phyloP scores from a whole-genome alignment of 2,113 vertebrate genomes.

The Peromyscus maniculatus region DNA sequence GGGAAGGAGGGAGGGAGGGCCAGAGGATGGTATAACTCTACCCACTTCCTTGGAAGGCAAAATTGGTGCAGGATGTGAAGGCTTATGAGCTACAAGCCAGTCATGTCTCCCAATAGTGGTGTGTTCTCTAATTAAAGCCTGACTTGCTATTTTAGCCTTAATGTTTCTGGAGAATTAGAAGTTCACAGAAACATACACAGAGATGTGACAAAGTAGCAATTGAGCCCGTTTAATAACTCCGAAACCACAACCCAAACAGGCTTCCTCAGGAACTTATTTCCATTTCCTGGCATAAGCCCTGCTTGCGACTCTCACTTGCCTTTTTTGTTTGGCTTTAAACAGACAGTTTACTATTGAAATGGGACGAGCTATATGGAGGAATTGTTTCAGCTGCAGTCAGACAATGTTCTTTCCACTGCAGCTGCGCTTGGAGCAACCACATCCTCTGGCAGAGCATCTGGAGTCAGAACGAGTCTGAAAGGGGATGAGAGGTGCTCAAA shows the following conservation, averaged over 20 bases:
- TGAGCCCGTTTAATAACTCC: slow-evolving; percentile 54
- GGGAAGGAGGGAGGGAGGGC: background rate
- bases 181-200: slow-evolving; percentile 44
- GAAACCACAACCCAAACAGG: slow-evolving; percentile 42
- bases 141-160: slow-evolving; percentile 4
- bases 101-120: background rate
- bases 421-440: slow-evolving; percentile 46
- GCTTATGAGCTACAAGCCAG: background rate
- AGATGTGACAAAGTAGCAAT: slow-evolving; percentile 26
- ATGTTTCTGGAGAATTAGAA: slow-evolving; percentile 40
- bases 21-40: background rate
- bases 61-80: background rate
- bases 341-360: slow-evolving; percentile 59
- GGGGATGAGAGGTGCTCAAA: background rate
- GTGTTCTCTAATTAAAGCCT: slow-evolving; percentile 3
- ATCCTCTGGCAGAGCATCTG: slow-evolving; percentile 49
- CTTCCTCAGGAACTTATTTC: slow-evolving; percentile 44
- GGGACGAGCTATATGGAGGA: background rate
- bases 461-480: slow-evolving; percentile 30
- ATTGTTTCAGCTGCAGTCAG: slow-evolving; percentile 44
- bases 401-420: background rate
- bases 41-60: background rate
- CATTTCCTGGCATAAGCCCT: slow-evolving; percentile 60
- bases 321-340: slow-evolving; percentile 62
- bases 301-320: background rate